These are phyloP conservation scores for Bubo blakistoni DNA, from an alignment of 2,113 vertebrate genomes.

Conservation along the genomic window DNA sequence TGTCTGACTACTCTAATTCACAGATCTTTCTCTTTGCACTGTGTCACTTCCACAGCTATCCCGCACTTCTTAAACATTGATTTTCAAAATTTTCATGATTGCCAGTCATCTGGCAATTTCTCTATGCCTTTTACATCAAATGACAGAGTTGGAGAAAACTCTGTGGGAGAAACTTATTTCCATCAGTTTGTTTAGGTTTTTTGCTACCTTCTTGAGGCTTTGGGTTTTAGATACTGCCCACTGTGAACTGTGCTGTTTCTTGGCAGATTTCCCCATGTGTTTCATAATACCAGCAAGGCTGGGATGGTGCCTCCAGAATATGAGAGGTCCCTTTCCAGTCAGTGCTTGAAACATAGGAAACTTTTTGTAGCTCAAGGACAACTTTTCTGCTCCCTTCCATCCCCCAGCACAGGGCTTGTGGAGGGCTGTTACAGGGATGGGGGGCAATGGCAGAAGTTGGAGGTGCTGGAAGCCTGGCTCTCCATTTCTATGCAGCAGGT, in stretches of 20 bases:
- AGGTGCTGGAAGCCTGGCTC: neutral
- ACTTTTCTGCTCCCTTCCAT: neutral
- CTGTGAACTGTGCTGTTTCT: neutral
- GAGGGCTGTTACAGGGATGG: neutral
- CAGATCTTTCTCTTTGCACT: neutral
- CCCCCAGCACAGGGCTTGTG: accelerated
- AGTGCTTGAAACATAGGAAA: neutral
- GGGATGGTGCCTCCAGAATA: neutral
- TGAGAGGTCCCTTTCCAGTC: neutral
- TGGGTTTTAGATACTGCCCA: neutral
- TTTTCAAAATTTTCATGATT: neutral
- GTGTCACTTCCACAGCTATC: neutral
- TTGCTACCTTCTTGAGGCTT: neutral
- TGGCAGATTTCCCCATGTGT: neutral
- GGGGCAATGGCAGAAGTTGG: neutral
- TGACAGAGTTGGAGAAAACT: neutral
- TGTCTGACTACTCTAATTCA: slow-evolving; percentile 7
- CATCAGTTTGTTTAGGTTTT: neutral
- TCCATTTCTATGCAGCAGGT: neutral
- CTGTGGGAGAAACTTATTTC: neutral
- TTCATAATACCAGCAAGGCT: neutral
- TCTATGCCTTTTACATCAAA: neutral
- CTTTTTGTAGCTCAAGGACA: neutral
- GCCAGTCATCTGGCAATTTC: neutral
- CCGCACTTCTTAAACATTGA: neutral